Evolutionary conservation across 2,888 invertebrate species (phyloP).

Genomic region (Netelia fuscicornis): DNA sequence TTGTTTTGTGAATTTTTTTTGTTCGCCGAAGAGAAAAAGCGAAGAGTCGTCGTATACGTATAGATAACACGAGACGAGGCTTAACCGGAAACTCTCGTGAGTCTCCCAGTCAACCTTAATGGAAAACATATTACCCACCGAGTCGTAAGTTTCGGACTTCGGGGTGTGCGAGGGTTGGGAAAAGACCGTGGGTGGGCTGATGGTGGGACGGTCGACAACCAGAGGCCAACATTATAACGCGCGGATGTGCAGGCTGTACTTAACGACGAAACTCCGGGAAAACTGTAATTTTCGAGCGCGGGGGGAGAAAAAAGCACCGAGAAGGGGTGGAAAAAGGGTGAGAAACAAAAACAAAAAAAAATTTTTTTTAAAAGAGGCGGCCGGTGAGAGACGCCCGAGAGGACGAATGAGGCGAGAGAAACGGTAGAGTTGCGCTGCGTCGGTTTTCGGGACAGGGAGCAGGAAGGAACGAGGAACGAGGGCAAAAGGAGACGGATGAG

Average conservation of each 20-base stretch:
- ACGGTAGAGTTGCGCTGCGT: slow-evolving; percentile 40
- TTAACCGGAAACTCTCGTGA: slow-evolving; percentile 65
- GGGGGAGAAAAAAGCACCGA: slow-evolving; percentile 31
- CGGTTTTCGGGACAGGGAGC: slow-evolving; percentile 10
- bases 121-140: slow-evolving; percentile 80
- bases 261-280: slow-evolving; percentile 83
- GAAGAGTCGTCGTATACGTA: slow-evolving; percentile 11
- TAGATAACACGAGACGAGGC: slow-evolving; percentile 8
- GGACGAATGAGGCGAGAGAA: slow-evolving; percentile 33
- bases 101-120: slow-evolving; percentile 77
- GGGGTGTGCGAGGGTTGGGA: slow-evolving; percentile 70
- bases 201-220: slow-evolving; percentile 21
- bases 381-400: slow-evolving; percentile 36
- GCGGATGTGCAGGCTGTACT: slow-evolving; percentile 83
- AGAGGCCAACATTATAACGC: slow-evolving; percentile 79
- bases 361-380: background rate
- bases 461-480: slow-evolving; percentile 49
- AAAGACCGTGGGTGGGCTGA: slow-evolving; percentile 23
- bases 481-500: slow-evolving; percentile 65
- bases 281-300: slow-evolving; percentile 82
- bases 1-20: background rate
- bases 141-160: slow-evolving; percentile 79
- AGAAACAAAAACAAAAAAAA: background rate
- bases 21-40: slow-evolving; percentile 14
- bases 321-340: slow-evolving; percentile 67